Base-by-base conservation (phyloP, 2,113 vertebrate genomes). In the Dasyurus viverrinus region DNA sequence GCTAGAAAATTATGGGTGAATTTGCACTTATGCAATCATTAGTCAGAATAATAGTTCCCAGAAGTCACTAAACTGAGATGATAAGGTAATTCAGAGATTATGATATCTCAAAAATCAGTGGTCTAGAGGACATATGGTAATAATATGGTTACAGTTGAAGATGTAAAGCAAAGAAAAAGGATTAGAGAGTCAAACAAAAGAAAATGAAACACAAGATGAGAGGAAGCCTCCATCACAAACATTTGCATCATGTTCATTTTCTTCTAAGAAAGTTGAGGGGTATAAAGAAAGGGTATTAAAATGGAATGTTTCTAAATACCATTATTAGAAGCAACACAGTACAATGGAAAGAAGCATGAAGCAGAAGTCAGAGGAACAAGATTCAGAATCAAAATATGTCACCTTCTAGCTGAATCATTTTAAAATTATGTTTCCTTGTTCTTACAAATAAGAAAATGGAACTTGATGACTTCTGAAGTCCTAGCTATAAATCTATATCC, bases 181-280 rank as follows among this genome's bases (percentile, higher is more conserved):
- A 93, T 8, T 76, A 89, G 55, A 53, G 23, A 92, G 19, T 46
- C 27, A 55, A 30, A 30, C 53, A n/a, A 68, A 92, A 94, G 14
- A 84, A 84, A 42, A 24, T 25, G 46, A 53, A 30, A 26, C 60
- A n/a, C 54, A 93, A 94, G 3, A 14, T 36, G 57, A 68, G 3
- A 90, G 30, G 68, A 84, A 84, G 30, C 36, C 14, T 84, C n/a
- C 68, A 42, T 42, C 68, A 84, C n/a, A 53, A 94, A 92, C 55
- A 19, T 2, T 2, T 48, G 10, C n/a, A 84, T 68, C 30, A 19
- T 90, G 24, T 57, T 92, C 8, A 0, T 91, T 96, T 60, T 47
- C 53, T 46, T 96, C 89, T 92, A 89, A 16, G 24, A 95, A 94
- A 94, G 25, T 27, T 48, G n/a, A 84, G 50, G 55, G 19, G 2